Evolutionary conservation across 64 coral and sea anemone species (phyloP).

Genomic region (Montipora efflorescens): DNA sequence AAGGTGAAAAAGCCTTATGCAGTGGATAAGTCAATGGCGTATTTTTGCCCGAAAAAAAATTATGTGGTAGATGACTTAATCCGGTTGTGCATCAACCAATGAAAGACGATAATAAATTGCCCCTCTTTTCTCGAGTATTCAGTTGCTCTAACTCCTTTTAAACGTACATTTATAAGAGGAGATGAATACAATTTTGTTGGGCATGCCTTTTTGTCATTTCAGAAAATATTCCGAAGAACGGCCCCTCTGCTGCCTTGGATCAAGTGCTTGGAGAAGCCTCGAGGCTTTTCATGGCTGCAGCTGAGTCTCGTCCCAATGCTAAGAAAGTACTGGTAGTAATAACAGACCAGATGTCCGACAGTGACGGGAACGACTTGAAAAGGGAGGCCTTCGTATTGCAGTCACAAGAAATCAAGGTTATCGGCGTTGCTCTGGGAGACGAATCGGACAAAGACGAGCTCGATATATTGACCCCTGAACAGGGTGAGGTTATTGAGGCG

Average conservation of each 20-base stretch:
- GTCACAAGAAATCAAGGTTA: constrained; percentile 51
- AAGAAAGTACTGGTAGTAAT: constrained; percentile 64
- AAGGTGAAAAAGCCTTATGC: no score
- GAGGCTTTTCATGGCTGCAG: constrained; percentile 15
- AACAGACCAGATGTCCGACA: constrained; percentile 29
- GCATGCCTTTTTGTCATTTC: background rate
- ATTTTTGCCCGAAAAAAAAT: no score
- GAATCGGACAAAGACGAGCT: constrained; percentile 48
- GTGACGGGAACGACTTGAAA: constrained; percentile 26
- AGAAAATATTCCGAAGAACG: constrained; percentile 31
- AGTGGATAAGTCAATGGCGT: no score
- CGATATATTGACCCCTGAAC: constrained; percentile 19
- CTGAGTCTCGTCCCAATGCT: constrained; percentile 29
- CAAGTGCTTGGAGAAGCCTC: constrained; percentile 3
- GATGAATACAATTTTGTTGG: no score
- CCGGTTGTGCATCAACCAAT: no score
- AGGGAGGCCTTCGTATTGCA: constrained; percentile 17
- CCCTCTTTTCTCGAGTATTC: no score
- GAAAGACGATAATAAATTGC: no score
- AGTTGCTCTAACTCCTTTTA: no score
- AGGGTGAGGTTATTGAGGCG: constrained; percentile 36
- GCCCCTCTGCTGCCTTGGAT: background rate
- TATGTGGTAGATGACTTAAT: no score
- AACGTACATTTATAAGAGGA: no score
- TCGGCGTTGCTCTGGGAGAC: constrained; percentile 53